These are phyloP conservation scores for Carcina quercana DNA, from an alignment of 2,888 invertebrate species.

Conservation along the genomic window DNA sequence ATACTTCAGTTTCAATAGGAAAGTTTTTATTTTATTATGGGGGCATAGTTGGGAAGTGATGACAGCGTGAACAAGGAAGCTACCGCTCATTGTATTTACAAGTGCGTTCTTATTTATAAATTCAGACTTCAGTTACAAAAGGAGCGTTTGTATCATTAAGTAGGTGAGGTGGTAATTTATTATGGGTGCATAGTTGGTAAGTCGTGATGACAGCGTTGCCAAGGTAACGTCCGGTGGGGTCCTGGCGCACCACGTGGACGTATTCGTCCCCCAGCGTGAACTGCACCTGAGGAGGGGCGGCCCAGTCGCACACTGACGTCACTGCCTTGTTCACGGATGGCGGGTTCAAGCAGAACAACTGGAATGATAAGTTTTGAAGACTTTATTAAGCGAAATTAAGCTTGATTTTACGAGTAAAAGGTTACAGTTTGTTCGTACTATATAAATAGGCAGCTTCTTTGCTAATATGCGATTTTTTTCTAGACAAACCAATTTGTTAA, in stretches of 20 bases:
- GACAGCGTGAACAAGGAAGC: no score
- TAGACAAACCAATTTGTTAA: no score
- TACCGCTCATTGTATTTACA: no score
- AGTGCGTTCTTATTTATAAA: background rate
- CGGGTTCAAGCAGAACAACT: conserved; percentile 54
- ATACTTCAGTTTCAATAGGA: no score
- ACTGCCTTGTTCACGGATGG: conserved; percentile 43
- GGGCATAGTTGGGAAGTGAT: no score
- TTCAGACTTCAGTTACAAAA: background rate
- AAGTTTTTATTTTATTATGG: no score
- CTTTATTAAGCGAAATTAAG: background rate
- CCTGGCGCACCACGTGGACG: conserved; percentile 51
- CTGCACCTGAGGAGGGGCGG: conserved; percentile 50
- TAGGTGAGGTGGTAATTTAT: conserved; percentile 18
- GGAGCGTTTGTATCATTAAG: background rate
- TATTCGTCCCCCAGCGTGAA: conserved; percentile 54
- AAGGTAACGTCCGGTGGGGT: conserved; percentile 38
- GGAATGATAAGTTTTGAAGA: conserved; percentile 18
- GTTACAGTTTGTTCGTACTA: no score
- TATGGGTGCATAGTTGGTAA: conserved; percentile 49
- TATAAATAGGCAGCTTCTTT: no score
- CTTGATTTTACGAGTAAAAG: no score
- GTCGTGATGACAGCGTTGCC: conserved; percentile 55
- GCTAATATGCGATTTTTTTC: no score
- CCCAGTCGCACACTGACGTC: conserved; percentile 56